These are phyloP conservation scores for Rhea americana DNA, from an alignment of 2,113 vertebrate species.

Conservation along the genomic window DNA sequence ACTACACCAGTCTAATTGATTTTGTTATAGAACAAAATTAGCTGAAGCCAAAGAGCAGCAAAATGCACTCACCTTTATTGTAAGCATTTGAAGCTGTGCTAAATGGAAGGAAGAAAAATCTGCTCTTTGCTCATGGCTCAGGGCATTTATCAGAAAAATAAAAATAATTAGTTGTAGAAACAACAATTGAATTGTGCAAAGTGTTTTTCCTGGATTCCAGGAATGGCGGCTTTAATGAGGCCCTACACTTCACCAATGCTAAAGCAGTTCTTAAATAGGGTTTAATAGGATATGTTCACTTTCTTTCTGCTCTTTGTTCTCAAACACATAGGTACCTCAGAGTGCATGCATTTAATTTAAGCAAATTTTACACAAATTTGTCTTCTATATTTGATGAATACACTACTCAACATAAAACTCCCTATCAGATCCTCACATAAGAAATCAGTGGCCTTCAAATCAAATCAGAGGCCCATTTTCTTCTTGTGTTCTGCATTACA, in stretches of 20 bases:
- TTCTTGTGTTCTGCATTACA: not conserved
- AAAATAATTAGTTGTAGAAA: slow-evolving; percentile 84
- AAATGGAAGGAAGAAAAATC: slow-evolving; percentile 55
- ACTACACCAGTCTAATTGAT: slow-evolving; percentile 77
- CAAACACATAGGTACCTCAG: not conserved
- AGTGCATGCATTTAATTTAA: slow-evolving; percentile 14
- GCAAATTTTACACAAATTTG: slow-evolving; percentile 24
- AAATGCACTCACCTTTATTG: slow-evolving; percentile 72
- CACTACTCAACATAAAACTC: not conserved
- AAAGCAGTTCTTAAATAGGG: slow-evolving; percentile 31
- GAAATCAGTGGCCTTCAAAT: slow-evolving; percentile 24
- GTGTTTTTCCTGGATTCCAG: slow-evolving; percentile 81
- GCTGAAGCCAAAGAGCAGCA: slow-evolving; percentile 66
- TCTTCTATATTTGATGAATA: not conserved
- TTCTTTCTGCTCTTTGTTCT: slow-evolving; percentile 48
- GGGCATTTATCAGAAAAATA: slow-evolving; percentile 77
- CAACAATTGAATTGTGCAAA: slow-evolving; percentile 81
- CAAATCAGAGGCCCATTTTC: not conserved
- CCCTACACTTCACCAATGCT: slow-evolving; percentile 60
- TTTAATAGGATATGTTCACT: slow-evolving; percentile 64
- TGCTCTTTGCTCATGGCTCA: slow-evolving; percentile 58
- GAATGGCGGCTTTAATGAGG: slow-evolving; percentile 80
- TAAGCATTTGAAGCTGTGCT: slow-evolving; percentile 52
- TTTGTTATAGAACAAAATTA: slow-evolving; percentile 74
- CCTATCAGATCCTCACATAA: not conserved